Conservation (phyloP, 2,797 vertebrate genomes). For the Rhinella marina region DNA sequence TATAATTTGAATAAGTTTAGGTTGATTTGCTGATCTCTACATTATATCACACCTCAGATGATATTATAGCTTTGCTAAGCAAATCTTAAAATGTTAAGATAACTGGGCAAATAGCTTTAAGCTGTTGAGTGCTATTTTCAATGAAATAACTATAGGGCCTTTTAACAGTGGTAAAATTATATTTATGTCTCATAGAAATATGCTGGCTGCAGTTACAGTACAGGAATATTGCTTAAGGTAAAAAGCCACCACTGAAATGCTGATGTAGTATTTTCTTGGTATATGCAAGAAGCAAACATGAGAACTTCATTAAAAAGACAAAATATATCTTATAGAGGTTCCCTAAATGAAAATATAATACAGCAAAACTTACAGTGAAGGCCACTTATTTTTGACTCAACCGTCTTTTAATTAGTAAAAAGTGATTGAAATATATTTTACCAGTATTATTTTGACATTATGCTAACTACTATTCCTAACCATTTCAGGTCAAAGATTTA, state of each 20-base stretch:
- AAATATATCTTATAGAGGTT: neutral
- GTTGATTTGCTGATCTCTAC: slow-evolving; percentile 30
- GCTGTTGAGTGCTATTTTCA: slow-evolving; percentile 38
- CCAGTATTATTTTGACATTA: neutral
- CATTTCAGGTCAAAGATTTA: neutral
- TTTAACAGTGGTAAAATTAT: slow-evolving; percentile 44
- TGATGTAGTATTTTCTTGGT: slow-evolving; percentile 23
- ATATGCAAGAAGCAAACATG: slow-evolving; percentile 6
- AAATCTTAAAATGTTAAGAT: slow-evolving; percentile 55
- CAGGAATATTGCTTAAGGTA: slow-evolving; percentile 31
- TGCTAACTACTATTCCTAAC: neutral
- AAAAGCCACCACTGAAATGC: slow-evolving; percentile 28
- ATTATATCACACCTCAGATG: slow-evolving; percentile 42
- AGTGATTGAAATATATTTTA: neutral
- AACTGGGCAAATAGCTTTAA: slow-evolving; percentile 35
- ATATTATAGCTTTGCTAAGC: slow-evolving; percentile 52
- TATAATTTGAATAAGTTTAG: slow-evolving; percentile 26
- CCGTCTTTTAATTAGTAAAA: neutral
- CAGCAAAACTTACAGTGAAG: neutral
- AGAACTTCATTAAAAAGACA: slow-evolving; percentile 15
- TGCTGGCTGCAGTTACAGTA: slow-evolving; percentile 28
- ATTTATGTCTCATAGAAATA: slow-evolving; percentile 34
- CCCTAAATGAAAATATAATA: neutral
- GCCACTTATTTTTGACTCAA: neutral
- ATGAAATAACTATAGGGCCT: slow-evolving; percentile 41